Percentiles rank a stretch among this genome's conserved stretches.
These are phyloP conservation scores for Slavum lentiscoides DNA, from an alignment of 2,888 invertebrate species.

Conservation along the genomic window DNA sequence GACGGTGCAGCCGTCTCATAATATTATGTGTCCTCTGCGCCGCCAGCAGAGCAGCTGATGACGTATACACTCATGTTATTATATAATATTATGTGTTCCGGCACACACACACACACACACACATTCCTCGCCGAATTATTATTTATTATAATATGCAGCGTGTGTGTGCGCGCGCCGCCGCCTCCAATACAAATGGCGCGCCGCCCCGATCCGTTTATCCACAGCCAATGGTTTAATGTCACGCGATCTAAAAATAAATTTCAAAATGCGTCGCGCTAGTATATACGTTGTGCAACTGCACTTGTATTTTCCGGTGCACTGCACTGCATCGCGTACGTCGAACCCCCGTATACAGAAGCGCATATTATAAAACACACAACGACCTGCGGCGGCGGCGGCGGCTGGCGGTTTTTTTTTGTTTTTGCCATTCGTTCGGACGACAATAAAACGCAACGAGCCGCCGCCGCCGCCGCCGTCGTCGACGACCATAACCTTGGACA, in stretches of 20 bases:
- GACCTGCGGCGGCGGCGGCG: not conserved
- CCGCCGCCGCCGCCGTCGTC: no score
- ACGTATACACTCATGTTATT: not conserved
- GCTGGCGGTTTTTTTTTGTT: not conserved
- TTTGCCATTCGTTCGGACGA: not conserved
- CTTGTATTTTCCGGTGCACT: not conserved
- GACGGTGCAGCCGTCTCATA: not conserved
- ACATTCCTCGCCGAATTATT: no score
- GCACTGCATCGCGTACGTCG: not conserved
- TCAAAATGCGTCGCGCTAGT: not conserved
- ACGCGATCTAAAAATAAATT: constrained; percentile 36
- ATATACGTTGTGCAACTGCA: not conserved
- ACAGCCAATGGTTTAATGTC: constrained; percentile 33
- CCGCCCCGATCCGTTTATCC: not conserved
- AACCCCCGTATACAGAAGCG: no score
- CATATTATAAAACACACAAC: not conserved
- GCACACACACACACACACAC: no score
- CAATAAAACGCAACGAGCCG: not conserved
- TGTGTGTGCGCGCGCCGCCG: no score
- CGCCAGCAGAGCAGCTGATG: not conserved
- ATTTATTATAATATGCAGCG: no score
- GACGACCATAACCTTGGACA: constrained; percentile 45
- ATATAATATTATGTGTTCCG: no score
- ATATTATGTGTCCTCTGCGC: no score
- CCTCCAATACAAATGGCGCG: constrained; percentile 12